phyloP scores from a whole-genome alignment of 2,113 vertebrate species.

The Epinephelus fuscoguttatus region DNA sequence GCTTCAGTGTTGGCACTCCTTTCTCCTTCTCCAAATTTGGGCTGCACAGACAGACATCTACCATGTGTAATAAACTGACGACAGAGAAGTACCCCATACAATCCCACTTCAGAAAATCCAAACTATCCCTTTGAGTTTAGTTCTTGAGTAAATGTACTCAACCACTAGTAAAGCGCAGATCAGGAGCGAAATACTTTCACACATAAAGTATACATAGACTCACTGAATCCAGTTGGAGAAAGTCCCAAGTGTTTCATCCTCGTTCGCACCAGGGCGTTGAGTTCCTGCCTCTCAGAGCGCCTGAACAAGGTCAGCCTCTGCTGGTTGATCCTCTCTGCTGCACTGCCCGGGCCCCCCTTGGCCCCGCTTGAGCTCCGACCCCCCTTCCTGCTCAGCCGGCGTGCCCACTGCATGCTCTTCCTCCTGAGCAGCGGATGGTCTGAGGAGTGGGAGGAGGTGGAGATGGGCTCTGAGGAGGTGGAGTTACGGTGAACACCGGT shows the following conservation, averaged over 20 bases:
- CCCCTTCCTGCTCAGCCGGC: conserved; percentile 86
- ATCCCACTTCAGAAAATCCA: too few species aligned
- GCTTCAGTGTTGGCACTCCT: too few species aligned
- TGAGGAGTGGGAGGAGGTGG: conserved; percentile 83
- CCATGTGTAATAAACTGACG: too few species aligned
- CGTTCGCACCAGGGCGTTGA: conserved; percentile 85
- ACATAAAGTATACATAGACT: conserved; percentile 44
- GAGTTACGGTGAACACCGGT: conserved; percentile 84
- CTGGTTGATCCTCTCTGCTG: conserved; percentile 87
- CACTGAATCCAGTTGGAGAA: conserved; percentile 87
- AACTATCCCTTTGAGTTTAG: too few species aligned
- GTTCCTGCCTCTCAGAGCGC: conserved; percentile 88
- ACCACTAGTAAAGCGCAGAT: background rate
- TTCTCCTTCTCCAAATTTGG: too few species aligned
- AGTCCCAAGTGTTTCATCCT: conserved; percentile 89
- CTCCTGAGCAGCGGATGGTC: conserved; percentile 87
- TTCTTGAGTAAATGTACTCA: background rate
- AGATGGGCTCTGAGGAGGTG: conserved; percentile 84
- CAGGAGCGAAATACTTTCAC: background rate
- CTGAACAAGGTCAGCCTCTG: conserved; percentile 87
- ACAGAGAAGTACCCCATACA: too few species aligned
- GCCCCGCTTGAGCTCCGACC: conserved; percentile 79
- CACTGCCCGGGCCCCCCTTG: conserved; percentile 82
- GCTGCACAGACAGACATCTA: too few species aligned
- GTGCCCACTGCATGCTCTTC: conserved; percentile 90